Conservation (phyloP, 2,797 vertebrate species). For the Pipistrellus kuhlii region DNA sequence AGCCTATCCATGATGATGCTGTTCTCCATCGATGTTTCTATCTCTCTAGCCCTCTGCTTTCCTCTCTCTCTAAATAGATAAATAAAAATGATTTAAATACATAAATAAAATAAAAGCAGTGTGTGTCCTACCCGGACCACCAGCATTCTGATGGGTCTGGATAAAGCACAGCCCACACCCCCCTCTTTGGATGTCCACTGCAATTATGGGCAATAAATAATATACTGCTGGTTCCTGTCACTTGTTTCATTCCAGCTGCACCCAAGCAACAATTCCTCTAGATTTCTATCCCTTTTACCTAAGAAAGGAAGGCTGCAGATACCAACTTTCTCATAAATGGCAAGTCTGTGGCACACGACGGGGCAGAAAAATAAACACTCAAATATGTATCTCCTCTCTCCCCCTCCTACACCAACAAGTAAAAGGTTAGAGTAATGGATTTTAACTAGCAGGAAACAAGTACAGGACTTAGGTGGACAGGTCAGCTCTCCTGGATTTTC, state of each 20-base stretch:
- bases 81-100: no score
- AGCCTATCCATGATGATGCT: no score
- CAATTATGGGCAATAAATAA: background rate
- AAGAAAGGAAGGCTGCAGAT: background rate
- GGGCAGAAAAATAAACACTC: background rate
- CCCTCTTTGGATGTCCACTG: background rate
- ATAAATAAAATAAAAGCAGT: background rate
- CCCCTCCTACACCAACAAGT: background rate
- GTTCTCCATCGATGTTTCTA: no score
- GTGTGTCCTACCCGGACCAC: background rate
- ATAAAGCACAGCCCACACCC: background rate
- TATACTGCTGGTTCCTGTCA: background rate
- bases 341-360: background rate
- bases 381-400: background rate
- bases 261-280: background rate
- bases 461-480: background rate
- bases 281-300: background rate
- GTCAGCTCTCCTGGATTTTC: background rate
- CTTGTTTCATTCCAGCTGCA: background rate
- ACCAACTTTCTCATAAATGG: background rate
- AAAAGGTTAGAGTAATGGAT: conserved; percentile 14
- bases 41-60: no score
- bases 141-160: background rate
- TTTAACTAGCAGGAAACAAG: background rate
- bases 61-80: no score